Conservation (phyloP, 2,888 invertebrate species). For the Tortrix viridana region DNA sequence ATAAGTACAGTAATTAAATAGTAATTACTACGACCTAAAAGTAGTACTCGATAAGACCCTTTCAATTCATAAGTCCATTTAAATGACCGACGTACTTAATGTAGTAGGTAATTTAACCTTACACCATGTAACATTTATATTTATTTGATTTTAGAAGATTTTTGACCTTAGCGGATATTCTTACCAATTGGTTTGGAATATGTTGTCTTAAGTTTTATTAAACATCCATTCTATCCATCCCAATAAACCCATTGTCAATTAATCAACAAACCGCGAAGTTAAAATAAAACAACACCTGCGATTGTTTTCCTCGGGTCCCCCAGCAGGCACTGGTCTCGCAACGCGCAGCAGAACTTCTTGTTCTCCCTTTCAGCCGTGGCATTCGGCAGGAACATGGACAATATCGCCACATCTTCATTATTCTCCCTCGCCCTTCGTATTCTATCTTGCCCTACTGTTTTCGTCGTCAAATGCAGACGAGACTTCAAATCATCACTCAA, state of each 20-base stretch:
- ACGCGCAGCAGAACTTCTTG: conserved; percentile 90
- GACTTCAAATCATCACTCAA: conserved; percentile 91
- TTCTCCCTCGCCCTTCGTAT: conserved; percentile 91
- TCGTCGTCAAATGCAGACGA: conserved; percentile 88
- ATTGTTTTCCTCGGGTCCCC: conserved; percentile 91
- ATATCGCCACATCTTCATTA: conserved; percentile 94
- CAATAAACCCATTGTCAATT: conserved; percentile 4
- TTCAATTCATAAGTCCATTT: no score
- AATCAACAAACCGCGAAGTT: conserved; percentile 6
- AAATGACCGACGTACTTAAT: no score
- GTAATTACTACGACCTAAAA: no score
- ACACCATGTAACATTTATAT: no score
- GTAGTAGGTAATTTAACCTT: no score
- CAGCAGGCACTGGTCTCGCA: conserved; percentile 89
- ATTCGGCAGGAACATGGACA: conserved; percentile 92
- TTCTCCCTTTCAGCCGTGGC: conserved; percentile 86
- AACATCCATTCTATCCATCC: not conserved
- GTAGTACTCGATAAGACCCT: no score
- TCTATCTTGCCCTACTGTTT: conserved; percentile 92
- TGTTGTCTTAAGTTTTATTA: conserved; percentile 1
- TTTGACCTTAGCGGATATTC: no score
- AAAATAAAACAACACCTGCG: conserved; percentile 86
- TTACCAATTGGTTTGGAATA: no score
- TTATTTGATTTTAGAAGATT: no score
- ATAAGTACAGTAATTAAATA: no score